Evolutionary conservation across 2,888 invertebrate species (phyloP), one percentile per base, ranked within the genome.

Genomic region (Magallana nippona): DNA sequence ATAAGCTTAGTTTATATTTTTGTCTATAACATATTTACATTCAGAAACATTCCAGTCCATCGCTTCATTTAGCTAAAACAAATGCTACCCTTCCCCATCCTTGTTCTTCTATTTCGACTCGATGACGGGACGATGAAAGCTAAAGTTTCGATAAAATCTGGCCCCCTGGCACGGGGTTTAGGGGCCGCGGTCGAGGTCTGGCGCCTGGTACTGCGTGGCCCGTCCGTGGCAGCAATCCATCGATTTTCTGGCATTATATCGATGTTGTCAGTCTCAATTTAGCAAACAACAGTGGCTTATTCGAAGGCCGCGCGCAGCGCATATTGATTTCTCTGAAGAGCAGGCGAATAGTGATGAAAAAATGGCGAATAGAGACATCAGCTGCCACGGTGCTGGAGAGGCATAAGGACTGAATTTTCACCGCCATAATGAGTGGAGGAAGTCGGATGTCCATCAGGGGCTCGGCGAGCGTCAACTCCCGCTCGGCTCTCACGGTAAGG

Each of bases 191-290:
- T 71, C 27, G 22, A 27, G 27, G 27, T 27, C 71, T 27, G 22
- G 13, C 19, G 32, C 27, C 27, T 71, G 32, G 32, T 71, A 32
- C 27, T 32, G 71, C 71, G 71, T 71, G 27, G 3, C 71, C 19
- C 60, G 60, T 60, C 71, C 71, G 71, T 71, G 71, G 22, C 71
- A 71, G 27, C 71, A 71, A 32, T 5, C 71, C 27, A 71, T 71
- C 71, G 71, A 71, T 71, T 71, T 71, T 71, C 71, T 71, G 27
- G 27, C 22, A 44, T 44, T 71, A 11, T 71, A 71, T 71, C 71
- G 71, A 71, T 71, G 71, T 27, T 71, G 71, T 71, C 71, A 71
- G 71, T 71, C 71, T 71, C 71, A 71, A 71, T 71, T 71, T 71
- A 71, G 71, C 71, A 71, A 71, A 71, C 71, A 71, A 71, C 71